These are phyloP conservation scores for Parnassius glacialis DNA, from an alignment of 2,888 invertebrate species.

Conservation along the genomic window DNA sequence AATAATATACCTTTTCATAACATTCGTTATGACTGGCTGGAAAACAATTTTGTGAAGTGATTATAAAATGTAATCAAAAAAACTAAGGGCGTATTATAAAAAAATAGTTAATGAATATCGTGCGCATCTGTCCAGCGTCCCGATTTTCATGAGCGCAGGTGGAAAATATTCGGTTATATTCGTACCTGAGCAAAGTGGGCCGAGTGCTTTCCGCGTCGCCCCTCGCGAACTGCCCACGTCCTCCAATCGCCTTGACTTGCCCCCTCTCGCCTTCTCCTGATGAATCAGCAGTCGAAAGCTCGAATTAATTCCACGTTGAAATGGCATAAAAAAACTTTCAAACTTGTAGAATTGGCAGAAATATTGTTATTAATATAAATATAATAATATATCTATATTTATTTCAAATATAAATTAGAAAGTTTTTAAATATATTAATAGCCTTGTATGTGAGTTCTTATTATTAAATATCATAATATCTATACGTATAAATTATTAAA, in stretches of 20 bases:
- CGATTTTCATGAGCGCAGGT: constrained; percentile 63
- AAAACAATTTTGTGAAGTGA: too few relatives aligned
- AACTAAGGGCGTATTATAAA: background rate
- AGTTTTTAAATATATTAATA: too few relatives aligned
- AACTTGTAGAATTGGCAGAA: background rate
- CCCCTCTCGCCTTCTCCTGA: constrained; percentile 29
- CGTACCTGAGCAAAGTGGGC: constrained; percentile 71
- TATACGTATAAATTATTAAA: too few relatives aligned
- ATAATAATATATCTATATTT: too few relatives aligned
- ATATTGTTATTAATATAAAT: too few relatives aligned
- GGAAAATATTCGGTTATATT: constrained; percentile 75
- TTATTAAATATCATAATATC: too few relatives aligned
- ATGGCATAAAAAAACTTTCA: constrained; percentile 3
- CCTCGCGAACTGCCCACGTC: constrained; percentile 19
- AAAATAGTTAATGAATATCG: constrained; percentile 7
- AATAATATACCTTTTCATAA: too few relatives aligned
- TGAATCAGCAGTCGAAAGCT: constrained; percentile 54
- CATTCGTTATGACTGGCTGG: too few relatives aligned
- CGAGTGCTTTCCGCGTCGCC: constrained; percentile 63
- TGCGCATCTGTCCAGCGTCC: constrained; percentile 44
- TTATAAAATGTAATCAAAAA: background rate
- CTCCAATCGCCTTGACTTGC: constrained; percentile 19
- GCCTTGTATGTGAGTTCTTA: too few relatives aligned
- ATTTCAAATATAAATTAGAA: too few relatives aligned
- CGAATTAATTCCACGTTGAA: constrained; percentile 41